Conservation (phyloP, 2,888 invertebrate genomes). For the Drosophila vallismaia region DNA sequence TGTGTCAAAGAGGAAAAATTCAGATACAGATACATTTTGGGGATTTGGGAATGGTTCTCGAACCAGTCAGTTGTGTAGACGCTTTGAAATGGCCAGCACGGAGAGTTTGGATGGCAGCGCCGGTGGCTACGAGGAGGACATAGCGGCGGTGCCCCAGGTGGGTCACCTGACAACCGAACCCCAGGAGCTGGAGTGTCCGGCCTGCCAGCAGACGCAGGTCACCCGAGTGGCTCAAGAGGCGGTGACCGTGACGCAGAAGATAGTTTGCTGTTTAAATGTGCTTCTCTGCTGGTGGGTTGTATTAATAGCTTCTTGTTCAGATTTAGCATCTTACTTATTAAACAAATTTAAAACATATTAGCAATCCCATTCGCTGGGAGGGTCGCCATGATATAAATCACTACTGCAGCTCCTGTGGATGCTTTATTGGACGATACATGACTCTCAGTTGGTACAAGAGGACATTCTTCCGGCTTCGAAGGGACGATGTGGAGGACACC, state of each 20-base stretch:
- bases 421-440: conserved; percentile 81
- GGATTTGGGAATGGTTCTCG: not conserved
- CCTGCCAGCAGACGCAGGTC: conserved; percentile 64
- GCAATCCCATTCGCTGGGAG: conserved; percentile 78
- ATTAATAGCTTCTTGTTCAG: not conserved
- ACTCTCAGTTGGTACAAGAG: conserved; percentile 81
- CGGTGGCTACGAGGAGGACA: conserved; percentile 50
- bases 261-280: conserved; percentile 69
- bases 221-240: conserved; percentile 66
- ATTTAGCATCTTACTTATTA: not conserved
- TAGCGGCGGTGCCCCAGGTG: conserved; percentile 70
- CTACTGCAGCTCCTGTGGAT: conserved; percentile 81
- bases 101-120: conserved; percentile 67
- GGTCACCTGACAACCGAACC: conserved; percentile 71
- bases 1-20: conserved; percentile 15
- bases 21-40: conserved; percentile 22
- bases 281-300: conserved; percentile 77
- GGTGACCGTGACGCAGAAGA: conserved; percentile 70
- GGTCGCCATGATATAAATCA: conserved; percentile 81
- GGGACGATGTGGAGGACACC: conserved; percentile 70
- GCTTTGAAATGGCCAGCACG: conserved; percentile 66
- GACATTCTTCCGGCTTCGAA: conserved; percentile 75
- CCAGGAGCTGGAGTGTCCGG: conserved; percentile 75
- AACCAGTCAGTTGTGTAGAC: conserved; percentile 52
- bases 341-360: conserved; percentile 28